phyloP scores from a whole-genome alignment of 2,113 vertebrate genomes.

The Neodontobutis hainanensis region DNA sequence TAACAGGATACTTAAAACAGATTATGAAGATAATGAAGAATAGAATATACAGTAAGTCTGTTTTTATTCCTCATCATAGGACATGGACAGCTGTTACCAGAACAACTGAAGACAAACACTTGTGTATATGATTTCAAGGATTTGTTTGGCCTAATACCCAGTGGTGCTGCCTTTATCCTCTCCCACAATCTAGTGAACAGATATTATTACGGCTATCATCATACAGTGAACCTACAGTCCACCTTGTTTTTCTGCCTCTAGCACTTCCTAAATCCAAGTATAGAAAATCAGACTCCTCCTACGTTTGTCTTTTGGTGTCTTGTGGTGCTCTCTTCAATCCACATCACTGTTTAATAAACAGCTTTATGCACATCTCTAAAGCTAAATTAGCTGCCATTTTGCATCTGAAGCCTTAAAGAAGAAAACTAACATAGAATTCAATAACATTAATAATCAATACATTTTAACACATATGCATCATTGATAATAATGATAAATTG shows the following conservation, averaged over 20 bases:
- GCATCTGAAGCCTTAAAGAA: conserved; percentile 17
- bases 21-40: not conserved
- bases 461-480: conserved; percentile 7
- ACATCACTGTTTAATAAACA: conserved; percentile 12
- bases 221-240: not conserved
- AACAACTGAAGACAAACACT: conserved; percentile 66
- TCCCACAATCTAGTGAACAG: conserved; percentile 27
- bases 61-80: conserved; percentile 21
- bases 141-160: conserved; percentile 58
- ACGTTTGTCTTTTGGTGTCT: not conserved
- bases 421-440: conserved; percentile 1
- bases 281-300: conserved; percentile 12
- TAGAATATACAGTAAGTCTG: not conserved
- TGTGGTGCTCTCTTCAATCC: not conserved
- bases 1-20: too few relatives aligned
- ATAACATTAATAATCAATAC: too few relatives aligned
- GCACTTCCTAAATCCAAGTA: conserved; percentile 1
- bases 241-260: not conserved
- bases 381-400: conserved; percentile 15
- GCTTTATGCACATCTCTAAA: conserved; percentile 6
- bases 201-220: conserved; percentile 19
- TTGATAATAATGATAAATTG: conserved; percentile 29
- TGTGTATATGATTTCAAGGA: conserved; percentile 56
- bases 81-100: conserved; percentile 70
- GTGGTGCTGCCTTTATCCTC: conserved; percentile 47